A percentile compares a stretch with the other conserved stretches of the same genome.
phyloP scores from a whole-genome alignment of 1,140 invertebrate species.

The Delia radicum region DNA sequence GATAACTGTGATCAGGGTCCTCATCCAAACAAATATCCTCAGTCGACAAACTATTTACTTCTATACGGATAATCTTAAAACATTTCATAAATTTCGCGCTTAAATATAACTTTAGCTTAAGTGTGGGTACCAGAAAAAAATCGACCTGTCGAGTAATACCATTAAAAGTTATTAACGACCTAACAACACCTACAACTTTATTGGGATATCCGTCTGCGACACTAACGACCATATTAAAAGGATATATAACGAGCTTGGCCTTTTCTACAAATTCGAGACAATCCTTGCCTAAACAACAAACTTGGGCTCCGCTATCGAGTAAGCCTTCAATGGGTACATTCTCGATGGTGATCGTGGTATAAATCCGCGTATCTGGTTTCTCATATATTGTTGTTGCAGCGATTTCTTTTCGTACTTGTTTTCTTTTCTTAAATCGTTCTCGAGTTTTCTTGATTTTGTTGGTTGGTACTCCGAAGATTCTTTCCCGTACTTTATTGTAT shows the following conservation, averaged over 20 bases:
- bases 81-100: slow-evolving; percentile 16
- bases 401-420: background rate
- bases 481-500: background rate
- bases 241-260: background rate
- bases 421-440: background rate
- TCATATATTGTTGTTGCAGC: background rate
- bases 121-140: slow-evolving; percentile 5
- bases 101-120: background rate
- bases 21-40: too few relatives aligned
- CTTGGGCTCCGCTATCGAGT: slow-evolving; percentile 10
- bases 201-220: background rate
- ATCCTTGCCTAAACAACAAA: background rate
- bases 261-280: background rate
- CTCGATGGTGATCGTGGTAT: background rate
- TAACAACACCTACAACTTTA: background rate
- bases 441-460: background rate
- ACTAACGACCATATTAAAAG: background rate
- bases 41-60: background rate
- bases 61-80: slow-evolving; percentile 25
- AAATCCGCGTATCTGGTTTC: background rate
- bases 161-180: background rate
- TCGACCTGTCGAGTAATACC: background rate
- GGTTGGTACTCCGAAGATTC: background rate
- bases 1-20: background rate
- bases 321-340: background rate